Evolutionary conservation across 2,797 vertebrate genomes (phyloP).

Genomic region (Streptopelia turtur): DNA sequence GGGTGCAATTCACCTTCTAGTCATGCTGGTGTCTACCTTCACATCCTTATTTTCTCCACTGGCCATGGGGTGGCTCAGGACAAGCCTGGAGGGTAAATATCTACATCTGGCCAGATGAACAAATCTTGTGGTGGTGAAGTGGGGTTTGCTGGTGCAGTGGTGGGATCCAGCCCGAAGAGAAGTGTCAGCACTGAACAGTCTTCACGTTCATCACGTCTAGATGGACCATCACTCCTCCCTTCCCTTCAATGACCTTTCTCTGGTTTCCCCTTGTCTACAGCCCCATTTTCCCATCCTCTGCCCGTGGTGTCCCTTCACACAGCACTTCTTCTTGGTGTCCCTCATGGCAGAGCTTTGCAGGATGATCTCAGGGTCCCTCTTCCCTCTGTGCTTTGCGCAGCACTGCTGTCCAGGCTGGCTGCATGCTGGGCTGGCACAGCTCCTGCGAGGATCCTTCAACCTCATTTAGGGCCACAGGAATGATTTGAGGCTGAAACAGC

Average conservation of each 20-base stretch:
- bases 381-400: background rate
- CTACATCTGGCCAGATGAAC: background rate
- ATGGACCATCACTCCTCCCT: background rate
- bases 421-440: background rate
- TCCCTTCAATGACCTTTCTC: background rate
- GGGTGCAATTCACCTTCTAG: background rate
- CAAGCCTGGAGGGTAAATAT: accelerated
- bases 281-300: background rate
- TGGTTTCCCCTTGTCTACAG: background rate
- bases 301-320: background rate
- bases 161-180: background rate
- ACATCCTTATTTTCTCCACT: accelerated
- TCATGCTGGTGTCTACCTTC: background rate
- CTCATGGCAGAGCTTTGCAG: background rate
- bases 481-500: too few relatives aligned
- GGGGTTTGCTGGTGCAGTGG: background rate
- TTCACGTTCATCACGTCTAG: accelerated
- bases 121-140: background rate
- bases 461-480: background rate
- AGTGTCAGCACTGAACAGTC: accelerated
- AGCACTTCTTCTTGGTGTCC: background rate
- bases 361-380: background rate
- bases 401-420: background rate
- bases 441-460: background rate
- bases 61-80: background rate